phyloP scores from a whole-genome alignment of 2,113 vertebrate species.

The Psephotus haematonotus region DNA sequence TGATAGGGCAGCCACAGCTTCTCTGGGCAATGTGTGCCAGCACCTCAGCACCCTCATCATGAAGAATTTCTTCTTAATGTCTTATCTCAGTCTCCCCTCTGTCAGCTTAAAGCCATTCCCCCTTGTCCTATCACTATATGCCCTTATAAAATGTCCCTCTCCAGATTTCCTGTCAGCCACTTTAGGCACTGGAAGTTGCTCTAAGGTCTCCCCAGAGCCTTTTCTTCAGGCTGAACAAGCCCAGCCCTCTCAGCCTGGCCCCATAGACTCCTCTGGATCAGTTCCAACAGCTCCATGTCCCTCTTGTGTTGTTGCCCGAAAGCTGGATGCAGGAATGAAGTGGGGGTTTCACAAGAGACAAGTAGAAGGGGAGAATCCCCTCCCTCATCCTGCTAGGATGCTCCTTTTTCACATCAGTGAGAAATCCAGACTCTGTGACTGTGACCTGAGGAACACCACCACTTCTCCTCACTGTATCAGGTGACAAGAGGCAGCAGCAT shows the following conservation, averaged over 20 bases:
- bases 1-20: background rate
- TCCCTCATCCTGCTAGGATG: background rate
- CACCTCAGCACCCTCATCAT: background rate
- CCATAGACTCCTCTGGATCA: background rate
- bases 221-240: background rate
- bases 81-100: background rate
- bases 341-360: background rate
- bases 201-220: background rate
- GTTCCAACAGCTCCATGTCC: background rate
- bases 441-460: background rate
- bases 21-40: background rate
- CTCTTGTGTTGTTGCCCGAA: background rate
- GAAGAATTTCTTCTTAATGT: background rate
- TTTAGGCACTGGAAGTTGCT: background rate
- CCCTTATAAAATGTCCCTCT: background rate
- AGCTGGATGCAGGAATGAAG: background rate
- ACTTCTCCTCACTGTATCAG: background rate
- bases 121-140: background rate
- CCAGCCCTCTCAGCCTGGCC: background rate
- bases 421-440: rapidly evolving
- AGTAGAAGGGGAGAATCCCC: background rate
- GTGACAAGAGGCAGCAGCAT: background rate
- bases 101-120: background rate
- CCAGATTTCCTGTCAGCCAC: background rate
- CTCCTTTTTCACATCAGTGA: background rate